A percentile compares a stretch with the other conserved stretches of the same genome.
Evolutionary conservation across 2,888 invertebrate genomes (phyloP).

Genomic region (Kryphioiulus occultus): DNA sequence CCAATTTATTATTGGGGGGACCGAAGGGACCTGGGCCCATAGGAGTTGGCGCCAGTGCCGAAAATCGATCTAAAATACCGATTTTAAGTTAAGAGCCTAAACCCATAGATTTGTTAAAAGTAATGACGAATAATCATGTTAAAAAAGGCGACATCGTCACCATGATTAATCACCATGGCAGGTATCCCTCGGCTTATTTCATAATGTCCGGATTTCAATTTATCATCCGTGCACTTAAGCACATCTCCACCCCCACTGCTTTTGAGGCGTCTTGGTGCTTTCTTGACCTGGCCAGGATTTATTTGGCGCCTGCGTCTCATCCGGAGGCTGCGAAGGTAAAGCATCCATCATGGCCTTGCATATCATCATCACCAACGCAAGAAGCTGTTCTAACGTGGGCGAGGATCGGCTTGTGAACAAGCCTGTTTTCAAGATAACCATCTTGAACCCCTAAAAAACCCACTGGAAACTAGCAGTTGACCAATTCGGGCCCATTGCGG

Average conservation of each 20-base stretch:
- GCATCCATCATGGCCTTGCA: background rate
- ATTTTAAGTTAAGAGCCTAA: too few relatives aligned
- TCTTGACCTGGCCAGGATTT: slow-evolving; percentile 26
- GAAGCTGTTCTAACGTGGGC: background rate
- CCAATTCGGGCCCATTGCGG: background rate
- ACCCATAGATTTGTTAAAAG: too few relatives aligned
- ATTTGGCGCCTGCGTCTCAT: background rate
- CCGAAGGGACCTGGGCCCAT: too few relatives aligned
- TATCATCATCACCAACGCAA: background rate
- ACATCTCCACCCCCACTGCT: background rate
- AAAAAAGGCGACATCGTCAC: background rate
- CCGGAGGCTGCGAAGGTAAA: background rate
- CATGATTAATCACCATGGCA: background rate
- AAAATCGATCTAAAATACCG: too few relatives aligned
- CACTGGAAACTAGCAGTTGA: background rate
- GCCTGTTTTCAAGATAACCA: slow-evolving; percentile 25
- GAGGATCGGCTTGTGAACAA: slow-evolving; percentile 11
- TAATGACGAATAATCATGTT: too few relatives aligned
- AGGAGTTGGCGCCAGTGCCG: too few relatives aligned
- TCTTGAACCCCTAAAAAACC: background rate
- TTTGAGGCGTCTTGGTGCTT: background rate
- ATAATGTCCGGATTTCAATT: background rate
- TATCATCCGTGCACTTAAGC: background rate
- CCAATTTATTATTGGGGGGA: too few relatives aligned
- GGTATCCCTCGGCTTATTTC: background rate